Conservation (phyloP, 2,797 vertebrate species). For the Pteropus rufus region DNA sequence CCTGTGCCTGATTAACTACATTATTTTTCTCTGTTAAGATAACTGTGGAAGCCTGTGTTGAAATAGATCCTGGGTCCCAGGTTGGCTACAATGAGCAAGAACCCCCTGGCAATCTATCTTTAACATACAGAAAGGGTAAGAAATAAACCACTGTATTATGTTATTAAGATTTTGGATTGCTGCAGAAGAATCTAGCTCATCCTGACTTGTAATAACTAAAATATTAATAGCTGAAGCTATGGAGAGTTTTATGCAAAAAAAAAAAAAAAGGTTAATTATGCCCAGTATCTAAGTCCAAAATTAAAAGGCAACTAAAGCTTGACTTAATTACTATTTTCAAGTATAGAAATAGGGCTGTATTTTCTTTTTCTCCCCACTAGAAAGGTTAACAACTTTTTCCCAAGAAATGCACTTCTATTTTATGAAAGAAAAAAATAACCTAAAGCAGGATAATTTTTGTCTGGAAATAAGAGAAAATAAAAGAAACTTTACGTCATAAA, state of each 20-base stretch:
- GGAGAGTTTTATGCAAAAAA: neutral
- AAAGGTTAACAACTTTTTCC: neutral
- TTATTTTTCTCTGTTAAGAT: neutral
- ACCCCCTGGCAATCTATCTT: neutral
- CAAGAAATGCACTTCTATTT: neutral
- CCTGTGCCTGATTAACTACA: neutral
- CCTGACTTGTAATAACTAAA: neutral
- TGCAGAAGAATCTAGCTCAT: neutral
- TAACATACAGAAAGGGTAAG: neutral
- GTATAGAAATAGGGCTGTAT: neutral
- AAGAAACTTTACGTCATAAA: neutral
- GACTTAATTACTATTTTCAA: conserved; percentile 10
- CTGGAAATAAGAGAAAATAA: conserved; percentile 26
- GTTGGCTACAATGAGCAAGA: neutral
- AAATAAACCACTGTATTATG: neutral
- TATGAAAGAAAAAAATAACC: neutral
- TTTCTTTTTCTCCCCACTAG: neutral
- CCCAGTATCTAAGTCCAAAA: neutral
- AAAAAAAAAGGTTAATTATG: neutral
- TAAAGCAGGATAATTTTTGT: neutral
- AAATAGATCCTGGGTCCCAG: neutral
- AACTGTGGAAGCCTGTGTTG: neutral
- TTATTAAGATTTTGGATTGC: neutral
- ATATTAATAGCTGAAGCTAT: neutral
- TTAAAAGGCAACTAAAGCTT: neutral